Evolutionary conservation across 2,113 vertebrate genomes (phyloP).

Genomic region (Hippocampus barbouri): DNA sequence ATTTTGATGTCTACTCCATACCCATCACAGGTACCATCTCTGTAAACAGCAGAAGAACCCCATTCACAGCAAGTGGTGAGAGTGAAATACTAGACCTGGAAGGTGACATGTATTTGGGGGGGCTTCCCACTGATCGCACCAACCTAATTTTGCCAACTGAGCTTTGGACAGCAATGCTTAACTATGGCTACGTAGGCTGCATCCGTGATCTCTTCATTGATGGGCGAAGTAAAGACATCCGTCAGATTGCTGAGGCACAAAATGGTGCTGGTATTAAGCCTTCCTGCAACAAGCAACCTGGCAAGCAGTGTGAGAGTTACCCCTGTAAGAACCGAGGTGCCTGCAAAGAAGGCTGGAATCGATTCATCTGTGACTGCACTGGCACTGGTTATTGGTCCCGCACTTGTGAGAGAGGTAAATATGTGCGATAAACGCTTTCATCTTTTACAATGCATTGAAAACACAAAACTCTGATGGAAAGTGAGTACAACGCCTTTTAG

Average conservation of each 20-base stretch:
- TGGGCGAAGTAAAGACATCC: slow-evolving; percentile 94
- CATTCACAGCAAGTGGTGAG: slow-evolving; percentile 95
- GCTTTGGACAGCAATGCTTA: slow-evolving; percentile 98
- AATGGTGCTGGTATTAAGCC: slow-evolving; percentile 95
- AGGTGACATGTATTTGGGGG: slow-evolving; percentile 95
- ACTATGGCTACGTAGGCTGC: slow-evolving; percentile 96
- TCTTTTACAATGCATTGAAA: background rate
- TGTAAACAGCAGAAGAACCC: slow-evolving; percentile 93
- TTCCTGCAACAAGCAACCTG: slow-evolving; percentile 83
- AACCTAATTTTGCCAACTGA: slow-evolving; percentile 94
- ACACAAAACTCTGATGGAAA: background rate
- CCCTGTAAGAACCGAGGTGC: slow-evolving; percentile 91
- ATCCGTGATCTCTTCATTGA: slow-evolving; percentile 96
- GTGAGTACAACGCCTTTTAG: background rate
- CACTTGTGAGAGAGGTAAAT: slow-evolving; percentile 89
- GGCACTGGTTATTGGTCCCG: slow-evolving; percentile 94
- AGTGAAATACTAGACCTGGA: slow-evolving; percentile 97
- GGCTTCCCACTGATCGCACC: slow-evolving; percentile 85
- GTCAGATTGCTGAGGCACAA: slow-evolving; percentile 91
- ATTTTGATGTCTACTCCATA: background rate
- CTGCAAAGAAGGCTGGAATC: slow-evolving; percentile 98
- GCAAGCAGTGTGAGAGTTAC: slow-evolving; percentile 94
- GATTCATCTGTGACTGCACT: slow-evolving; percentile 97
- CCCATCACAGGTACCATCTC: slow-evolving; percentile 88
- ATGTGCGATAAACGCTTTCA: background rate